phyloP scores from a whole-genome alignment of 2,797 vertebrate species.

The Hydrophis major region DNA sequence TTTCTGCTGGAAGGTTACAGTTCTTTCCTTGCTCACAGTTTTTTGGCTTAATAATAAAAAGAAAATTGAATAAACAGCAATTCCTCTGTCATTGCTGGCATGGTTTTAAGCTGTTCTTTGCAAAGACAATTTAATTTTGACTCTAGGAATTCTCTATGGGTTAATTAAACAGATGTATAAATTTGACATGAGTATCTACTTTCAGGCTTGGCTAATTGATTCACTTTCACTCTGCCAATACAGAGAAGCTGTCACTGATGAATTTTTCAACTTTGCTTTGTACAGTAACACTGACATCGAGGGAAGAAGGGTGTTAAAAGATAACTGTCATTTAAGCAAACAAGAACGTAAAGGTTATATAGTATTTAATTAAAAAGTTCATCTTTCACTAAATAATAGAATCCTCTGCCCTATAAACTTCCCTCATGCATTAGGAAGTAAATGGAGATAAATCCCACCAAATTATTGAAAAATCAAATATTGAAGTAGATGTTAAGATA shows the following conservation, averaged over 20 bases:
- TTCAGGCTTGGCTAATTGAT: constrained; percentile 1
- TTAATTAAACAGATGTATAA: constrained; percentile 1
- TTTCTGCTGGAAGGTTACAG: neutral
- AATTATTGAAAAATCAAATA: neutral
- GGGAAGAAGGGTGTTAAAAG: neutral
- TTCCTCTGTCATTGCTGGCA: constrained; percentile 3
- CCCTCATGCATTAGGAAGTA: neutral
- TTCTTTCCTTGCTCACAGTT: neutral
- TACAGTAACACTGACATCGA: neutral
- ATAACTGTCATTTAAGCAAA: neutral
- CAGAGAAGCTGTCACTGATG: neutral
- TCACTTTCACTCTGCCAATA: rapidly evolving
- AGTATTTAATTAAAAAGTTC: neutral
- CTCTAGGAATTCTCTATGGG: neutral
- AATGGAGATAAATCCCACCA: neutral
- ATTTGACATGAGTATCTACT: neutral
- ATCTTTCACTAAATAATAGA: neutral
- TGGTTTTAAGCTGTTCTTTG: constrained; percentile 10
- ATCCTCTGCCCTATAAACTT: neutral
- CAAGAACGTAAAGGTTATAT: neutral
- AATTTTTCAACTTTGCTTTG: neutral
- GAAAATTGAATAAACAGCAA: constrained; percentile 15
- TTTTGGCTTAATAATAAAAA: constrained; percentile 37
- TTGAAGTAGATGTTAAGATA: neutral
- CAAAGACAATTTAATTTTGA: constrained; percentile 37